Base-by-base conservation (phyloP, 2,888 invertebrate genomes). In the Sarcophaga caerulescens region DNA sequence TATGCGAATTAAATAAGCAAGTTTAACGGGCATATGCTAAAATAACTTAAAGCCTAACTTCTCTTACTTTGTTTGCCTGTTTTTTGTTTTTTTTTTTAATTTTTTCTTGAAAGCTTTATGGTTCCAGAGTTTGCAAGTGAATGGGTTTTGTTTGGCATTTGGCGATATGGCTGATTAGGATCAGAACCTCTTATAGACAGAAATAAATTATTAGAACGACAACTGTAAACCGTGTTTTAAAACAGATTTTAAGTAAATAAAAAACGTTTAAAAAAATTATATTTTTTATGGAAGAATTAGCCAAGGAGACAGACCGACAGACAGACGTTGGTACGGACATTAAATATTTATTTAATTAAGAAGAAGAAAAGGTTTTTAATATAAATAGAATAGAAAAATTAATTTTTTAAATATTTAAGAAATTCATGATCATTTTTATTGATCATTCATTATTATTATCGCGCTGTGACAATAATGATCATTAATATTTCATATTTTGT, bases 1-100 rank as follows among this genome's bases (percentile, higher is more conserved):
- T 84, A 62, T 77, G 68, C 76, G 57, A 81, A 81, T 81, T 80
- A 81, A 84, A 81, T 80, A 76, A 84, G 71, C 66, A 65, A 80
- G 65, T 76, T 80, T 47, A 73, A 35, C 71, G 66, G 65, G 76
- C 68, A 76, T 73, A 71, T 68, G 80, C 45, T 81, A 77, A 84
- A 73, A 66, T 17, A 74, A 81, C 66, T 75, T 63, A 65, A 73
- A 63, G 44, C 3, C 35, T 66, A 17, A 11, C 62, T 52, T 19
- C 12, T 47, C 14, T 47, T 47, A 0, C 14, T 47, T 14, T 47
- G 47, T 47, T 47, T 11, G 12, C 4, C 11, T 11, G 12, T 47
- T 10, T 47, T 47, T 70, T 19, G 21, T 52, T 19, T 14, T 47
- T 8, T 47, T 47, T 1, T 12, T 47, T 0, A n/a, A n/a, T 47